Conservation (phyloP, 2,888 invertebrate species). For the Ceraclea dissimilis region DNA sequence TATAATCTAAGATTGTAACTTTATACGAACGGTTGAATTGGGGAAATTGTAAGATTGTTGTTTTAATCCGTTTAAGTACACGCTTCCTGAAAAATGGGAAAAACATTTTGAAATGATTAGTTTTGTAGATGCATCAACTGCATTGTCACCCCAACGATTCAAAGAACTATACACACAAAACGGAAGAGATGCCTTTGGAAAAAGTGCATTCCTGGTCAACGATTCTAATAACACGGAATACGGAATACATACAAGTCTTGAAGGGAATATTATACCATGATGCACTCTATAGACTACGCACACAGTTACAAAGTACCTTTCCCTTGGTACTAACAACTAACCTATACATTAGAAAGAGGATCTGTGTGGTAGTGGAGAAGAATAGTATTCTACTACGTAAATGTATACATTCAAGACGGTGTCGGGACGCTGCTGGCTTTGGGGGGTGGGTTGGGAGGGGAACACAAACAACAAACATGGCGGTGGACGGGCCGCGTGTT, state of each 20-base stretch:
- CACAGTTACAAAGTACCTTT: neutral
- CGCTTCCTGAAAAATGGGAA: too few relatives aligned
- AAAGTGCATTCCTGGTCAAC: constrained; percentile 16
- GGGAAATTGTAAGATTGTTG: too few relatives aligned
- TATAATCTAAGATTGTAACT: too few relatives aligned
- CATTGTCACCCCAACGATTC: neutral
- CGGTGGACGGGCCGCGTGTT: constrained; percentile 18
- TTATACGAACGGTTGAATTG: too few relatives aligned
- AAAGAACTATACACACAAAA: constrained; percentile 4
- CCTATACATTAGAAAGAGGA: constrained; percentile 5
- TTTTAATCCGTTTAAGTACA: too few relatives aligned
- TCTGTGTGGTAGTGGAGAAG: neutral
- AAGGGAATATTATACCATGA: neutral
- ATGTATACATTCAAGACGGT: constrained; percentile 5
- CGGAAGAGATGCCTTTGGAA: constrained; percentile 7
- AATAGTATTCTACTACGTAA: neutral
- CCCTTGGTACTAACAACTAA: neutral
- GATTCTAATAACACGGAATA: neutral
- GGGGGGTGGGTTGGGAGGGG: constrained; percentile 8
- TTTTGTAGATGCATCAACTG: too few relatives aligned
- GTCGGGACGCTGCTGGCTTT: neutral
- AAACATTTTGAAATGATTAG: too few relatives aligned
- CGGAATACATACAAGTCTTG: too few relatives aligned
- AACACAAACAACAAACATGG: constrained; percentile 21
- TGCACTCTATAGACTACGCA: neutral